Base-by-base conservation (phyloP, 2,888 invertebrate species). In the Tetragonisca angustula region DNA sequence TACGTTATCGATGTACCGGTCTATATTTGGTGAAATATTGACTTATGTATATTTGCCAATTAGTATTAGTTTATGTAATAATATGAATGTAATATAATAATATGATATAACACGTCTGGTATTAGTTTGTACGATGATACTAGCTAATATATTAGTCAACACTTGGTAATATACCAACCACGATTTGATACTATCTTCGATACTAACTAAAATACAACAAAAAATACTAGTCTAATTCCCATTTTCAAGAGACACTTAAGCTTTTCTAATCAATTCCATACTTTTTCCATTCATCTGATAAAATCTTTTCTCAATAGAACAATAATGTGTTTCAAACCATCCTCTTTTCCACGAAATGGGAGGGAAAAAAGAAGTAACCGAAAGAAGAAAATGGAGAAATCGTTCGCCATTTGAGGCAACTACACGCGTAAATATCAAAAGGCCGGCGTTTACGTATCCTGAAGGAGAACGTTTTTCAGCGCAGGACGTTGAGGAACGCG, bases 401-500 rank as follows among this genome's bases (percentile, higher is more conserved):
- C 50, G 67, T 9, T 67, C 49, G 68, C 68, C 24, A 27, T 68
- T 68, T 50, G 24, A 64, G 50, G 24, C 50, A 50, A 50, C 19
- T 43, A n/a, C 24, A 50, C 68, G 24, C 24, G 27, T 71, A 59
- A 71, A 71, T 36, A 36, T 56, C 71, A 24, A 71, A 71, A 71
- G 56, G 17, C 11, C 19, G 24, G 43, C 71, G 56, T 71, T 71
- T 71, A 71, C 56, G 71, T 24, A 24, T 56, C 43, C n/a, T 71
- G 17, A 11, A 59, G 56, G 17, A 54, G n/a, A 43, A 43, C 17
- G n/a, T 43, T 43, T 59, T 43, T n/a, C 36, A 43, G 15, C 3
- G 21, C n/a, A 17, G 27, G 54, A 54, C 52, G 56, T 32, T 27
- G 32, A n/a, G 54, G 54, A 71, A 61, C 72, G 61, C 61, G 64